A percentile compares a stretch with the other conserved stretches of the same genome.
Evolutionary conservation across 2,797 vertebrate species (phyloP).

Genomic region (Cygnus olor): DNA sequence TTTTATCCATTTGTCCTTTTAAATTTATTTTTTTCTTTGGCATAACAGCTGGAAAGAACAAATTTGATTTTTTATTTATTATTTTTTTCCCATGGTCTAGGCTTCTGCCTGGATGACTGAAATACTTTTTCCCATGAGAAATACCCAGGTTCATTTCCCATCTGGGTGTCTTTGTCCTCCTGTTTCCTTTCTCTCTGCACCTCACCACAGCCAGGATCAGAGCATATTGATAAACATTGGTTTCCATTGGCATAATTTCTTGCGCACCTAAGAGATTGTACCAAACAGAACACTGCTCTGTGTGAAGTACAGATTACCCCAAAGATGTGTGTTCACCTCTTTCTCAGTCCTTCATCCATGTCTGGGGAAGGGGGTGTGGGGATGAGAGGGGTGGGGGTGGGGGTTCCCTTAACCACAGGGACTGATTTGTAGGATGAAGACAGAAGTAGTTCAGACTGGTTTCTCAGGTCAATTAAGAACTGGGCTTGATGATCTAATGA

Average conservation of each 20-base stretch:
- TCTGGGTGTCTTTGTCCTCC: background rate
- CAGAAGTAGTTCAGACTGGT: background rate
- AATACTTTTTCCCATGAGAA: slow-evolving; percentile 41
- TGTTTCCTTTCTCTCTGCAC: background rate
- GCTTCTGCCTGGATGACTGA: slow-evolving; percentile 27
- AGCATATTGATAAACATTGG: background rate
- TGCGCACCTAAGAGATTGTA: background rate
- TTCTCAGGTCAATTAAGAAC: background rate
- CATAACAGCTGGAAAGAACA: slow-evolving; percentile 47
- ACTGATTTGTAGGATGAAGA: background rate
- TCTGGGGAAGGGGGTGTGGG: background rate
- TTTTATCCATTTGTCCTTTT: slow-evolving; percentile 4
- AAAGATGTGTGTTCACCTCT: background rate
- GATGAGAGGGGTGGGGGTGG: no score
- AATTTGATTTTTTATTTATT: background rate
- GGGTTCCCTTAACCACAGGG: background rate
- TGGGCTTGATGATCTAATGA: background rate
- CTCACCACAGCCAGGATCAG: background rate
- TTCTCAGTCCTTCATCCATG: background rate
- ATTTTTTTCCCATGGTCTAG: slow-evolving; percentile 3
- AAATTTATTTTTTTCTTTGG: slow-evolving; percentile 1
- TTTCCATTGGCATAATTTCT: background rate
- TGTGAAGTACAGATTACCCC: background rate
- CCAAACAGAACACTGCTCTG: background rate
- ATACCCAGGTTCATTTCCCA: slow-evolving; percentile 41